These are phyloP conservation scores for Eueremaeus valkanovi DNA, from an alignment of 2,888 invertebrate species.

Conservation along the genomic window DNA sequence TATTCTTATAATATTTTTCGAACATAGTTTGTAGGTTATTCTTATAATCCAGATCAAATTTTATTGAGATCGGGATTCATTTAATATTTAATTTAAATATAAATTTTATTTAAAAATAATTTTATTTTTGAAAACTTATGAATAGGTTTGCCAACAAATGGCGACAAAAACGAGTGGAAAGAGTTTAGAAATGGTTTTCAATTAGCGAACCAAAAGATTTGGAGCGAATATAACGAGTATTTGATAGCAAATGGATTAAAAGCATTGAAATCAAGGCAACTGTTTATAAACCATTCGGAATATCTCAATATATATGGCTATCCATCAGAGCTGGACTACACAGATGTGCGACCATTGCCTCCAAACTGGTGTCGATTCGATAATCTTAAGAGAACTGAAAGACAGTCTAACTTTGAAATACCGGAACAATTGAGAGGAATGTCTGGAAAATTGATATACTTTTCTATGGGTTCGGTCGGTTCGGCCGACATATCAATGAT, in stretches of 20 bases:
- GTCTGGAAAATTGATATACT: conserved; percentile 8
- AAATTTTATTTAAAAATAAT: not conserved
- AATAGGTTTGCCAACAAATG: not conserved
- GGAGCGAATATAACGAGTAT: too few relatives aligned
- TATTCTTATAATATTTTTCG: too few relatives aligned
- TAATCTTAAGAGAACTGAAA: not conserved
- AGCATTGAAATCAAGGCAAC: too few relatives aligned
- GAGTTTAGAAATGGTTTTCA: not conserved
- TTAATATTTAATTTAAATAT: too few relatives aligned
- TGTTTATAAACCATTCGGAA: not conserved
- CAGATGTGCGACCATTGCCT: not conserved
- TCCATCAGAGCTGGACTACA: not conserved
- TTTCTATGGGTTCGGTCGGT: conserved; percentile 36
- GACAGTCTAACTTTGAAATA: not conserved
- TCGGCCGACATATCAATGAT: not conserved
- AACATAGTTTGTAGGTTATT: too few relatives aligned
- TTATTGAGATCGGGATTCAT: too few relatives aligned
- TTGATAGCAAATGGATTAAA: too few relatives aligned
- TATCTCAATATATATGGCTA: not conserved
- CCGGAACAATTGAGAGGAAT: not conserved
- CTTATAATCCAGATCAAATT: too few relatives aligned
- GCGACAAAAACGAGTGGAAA: not conserved
- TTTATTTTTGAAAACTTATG: not conserved
- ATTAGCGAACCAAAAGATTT: not conserved
- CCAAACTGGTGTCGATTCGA: not conserved